A percentile compares a stretch with the other conserved stretches of the same genome.
Evolutionary conservation across 1,140 invertebrate genomes (phyloP).

Genomic region (Pseudomyrmex sp.): DNA sequence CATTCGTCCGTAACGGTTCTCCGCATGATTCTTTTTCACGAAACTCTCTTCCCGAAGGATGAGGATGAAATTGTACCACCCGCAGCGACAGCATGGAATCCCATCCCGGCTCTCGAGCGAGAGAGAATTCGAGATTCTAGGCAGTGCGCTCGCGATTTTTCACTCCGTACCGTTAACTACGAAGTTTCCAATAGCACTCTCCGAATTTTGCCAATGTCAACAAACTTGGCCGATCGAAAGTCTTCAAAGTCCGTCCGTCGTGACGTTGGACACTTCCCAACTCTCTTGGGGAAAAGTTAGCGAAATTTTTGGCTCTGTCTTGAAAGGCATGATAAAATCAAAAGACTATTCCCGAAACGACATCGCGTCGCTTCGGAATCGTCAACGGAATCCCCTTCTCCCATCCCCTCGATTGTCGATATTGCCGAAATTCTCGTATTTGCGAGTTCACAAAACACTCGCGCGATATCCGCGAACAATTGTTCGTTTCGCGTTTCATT

Average conservation of each 20-base stretch:
- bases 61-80: slow-evolving; percentile 55
- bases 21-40: slow-evolving; percentile 63
- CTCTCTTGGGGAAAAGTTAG: slow-evolving; percentile 23
- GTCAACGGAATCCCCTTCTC: not conserved
- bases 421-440: slow-evolving; percentile 26
- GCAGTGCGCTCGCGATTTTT: slow-evolving; percentile 47
- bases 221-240: slow-evolving; percentile 49
- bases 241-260: slow-evolving; percentile 36
- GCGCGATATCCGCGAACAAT: slow-evolving; percentile 6
- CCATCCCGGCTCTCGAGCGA: slow-evolving; percentile 37
- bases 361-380: not conserved
- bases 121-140: slow-evolving; percentile 47
- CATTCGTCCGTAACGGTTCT: slow-evolving; percentile 18
- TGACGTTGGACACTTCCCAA: slow-evolving; percentile 50
- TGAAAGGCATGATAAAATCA: slow-evolving; percentile 29
- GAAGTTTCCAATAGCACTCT: slow-evolving; percentile 51
- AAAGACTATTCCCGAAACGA: slow-evolving; percentile 11
- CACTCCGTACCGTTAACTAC: slow-evolving; percentile 48
- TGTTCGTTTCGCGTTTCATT: slow-evolving; percentile 5
- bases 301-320: slow-evolving; percentile 33
- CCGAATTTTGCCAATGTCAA: slow-evolving; percentile 53
- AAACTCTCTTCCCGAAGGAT: slow-evolving; percentile 50
- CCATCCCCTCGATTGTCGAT: slow-evolving; percentile 1
- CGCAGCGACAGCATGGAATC: slow-evolving; percentile 62
- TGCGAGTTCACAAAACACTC: slow-evolving; percentile 26